Evolutionary conservation across 2,113 vertebrate species (phyloP), one percentile per base, ranked within the genome.

Genomic region (Equus przewalskii): DNA sequence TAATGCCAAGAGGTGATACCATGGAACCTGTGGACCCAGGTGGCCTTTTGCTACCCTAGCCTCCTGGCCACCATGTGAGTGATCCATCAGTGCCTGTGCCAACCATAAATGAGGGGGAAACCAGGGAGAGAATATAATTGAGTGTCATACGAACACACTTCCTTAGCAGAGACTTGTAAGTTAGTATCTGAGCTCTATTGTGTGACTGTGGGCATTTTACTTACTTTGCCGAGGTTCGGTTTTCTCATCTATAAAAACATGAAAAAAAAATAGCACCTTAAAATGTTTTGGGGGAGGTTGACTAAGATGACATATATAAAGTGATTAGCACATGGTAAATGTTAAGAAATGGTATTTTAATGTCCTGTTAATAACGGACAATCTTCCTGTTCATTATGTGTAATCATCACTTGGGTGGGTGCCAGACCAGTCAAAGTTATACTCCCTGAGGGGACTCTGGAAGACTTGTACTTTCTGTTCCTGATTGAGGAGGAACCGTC

Each of bases 321-420:
- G 60, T 90, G 11, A 64, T 64, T 76, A 75, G 26, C 46, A 72
- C 18, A 30, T 36, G 49, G 10, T 41, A 80, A 93, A 69, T 65
- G 16, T 64, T 56, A 78, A 88, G 54, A 85, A 70, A 26, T 81
- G 5, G 11, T 94, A 75, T 54, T 84, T 56, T 69, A 94, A 81
- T 86, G 9, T n/a, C 21, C 54, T 94, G 56, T 91, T 91, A 89
- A 89, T 92, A 89, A 80, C 44, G n/a, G 62, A 83, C 28, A 65
- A 1, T 67, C 21, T 79, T 84, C 60, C 28, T 96, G 56, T 62
- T 93, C 30, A 46, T 89, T 75, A 51, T 36, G 10, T 54, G 10
- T 75, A 49, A 80, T 92, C 15, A 75, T 62, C 44, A 33, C 28
- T 70, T 82, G 82, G 21, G 24, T 91, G 1, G 46, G 3, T 75